These are phyloP conservation scores for Clavelina lepadiformis DNA, from an alignment of 23 tunicate genomes.

Conservation along the genomic window DNA sequence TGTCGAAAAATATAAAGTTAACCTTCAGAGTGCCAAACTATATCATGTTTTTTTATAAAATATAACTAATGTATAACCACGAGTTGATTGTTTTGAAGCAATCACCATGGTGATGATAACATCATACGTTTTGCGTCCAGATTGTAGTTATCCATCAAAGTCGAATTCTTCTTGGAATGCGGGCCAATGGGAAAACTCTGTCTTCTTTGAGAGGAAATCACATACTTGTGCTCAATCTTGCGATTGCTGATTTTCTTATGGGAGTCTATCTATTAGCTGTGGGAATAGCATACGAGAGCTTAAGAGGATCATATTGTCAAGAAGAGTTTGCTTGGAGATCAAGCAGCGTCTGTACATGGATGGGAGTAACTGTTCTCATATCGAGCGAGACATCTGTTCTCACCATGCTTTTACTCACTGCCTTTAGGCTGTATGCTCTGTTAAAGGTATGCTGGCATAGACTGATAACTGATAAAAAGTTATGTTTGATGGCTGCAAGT, in stretches of 20 bases:
- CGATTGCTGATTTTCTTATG: constrained; percentile 29
- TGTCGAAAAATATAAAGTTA: too few relatives aligned
- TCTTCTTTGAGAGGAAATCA: constrained; percentile 35
- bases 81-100: too few relatives aligned
- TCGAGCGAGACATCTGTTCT: constrained; percentile 30
- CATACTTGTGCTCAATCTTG: constrained; percentile 23
- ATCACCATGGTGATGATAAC: too few relatives aligned
- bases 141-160: constrained; percentile 26
- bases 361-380: constrained; percentile 19
- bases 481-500: too few relatives aligned
- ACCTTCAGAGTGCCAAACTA: too few relatives aligned
- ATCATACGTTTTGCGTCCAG: constrained; percentile 25
- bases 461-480: too few relatives aligned
- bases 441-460: constrained; percentile 12
- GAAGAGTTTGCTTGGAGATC: constrained; percentile 35
- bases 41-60: too few relatives aligned
- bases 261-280: constrained; percentile 26
- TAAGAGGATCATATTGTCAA: constrained; percentile 34
- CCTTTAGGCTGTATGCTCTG: constrained; percentile 26
- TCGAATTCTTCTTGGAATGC: neutral
- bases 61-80: too few relatives aligned
- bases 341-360: constrained; percentile 35
- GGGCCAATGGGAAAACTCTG: constrained; percentile 3
- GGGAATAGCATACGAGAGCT: constrained; percentile 23
- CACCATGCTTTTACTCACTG: constrained; percentile 22